These are phyloP conservation scores for Miichthys miiuy DNA, from an alignment of 2,797 vertebrate species.

Conservation along the genomic window DNA sequence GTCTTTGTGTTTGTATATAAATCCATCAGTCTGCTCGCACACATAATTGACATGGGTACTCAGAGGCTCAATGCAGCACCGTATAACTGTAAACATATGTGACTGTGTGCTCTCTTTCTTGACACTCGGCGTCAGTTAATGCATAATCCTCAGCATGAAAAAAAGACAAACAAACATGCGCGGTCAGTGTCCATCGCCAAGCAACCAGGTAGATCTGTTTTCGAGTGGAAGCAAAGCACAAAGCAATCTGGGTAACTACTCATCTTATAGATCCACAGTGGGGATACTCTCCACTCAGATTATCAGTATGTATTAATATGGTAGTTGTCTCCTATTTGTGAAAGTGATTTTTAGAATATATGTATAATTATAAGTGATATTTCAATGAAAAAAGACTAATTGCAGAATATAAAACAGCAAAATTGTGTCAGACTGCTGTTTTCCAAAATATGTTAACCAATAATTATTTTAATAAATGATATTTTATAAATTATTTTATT, in stretches of 20 bases:
- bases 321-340: neutral
- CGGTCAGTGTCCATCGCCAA: conserved; percentile 62
- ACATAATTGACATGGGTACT: conserved; percentile 10
- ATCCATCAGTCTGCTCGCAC: conserved; percentile 14
- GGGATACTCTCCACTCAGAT: conserved; percentile 3
- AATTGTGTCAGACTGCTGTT: neutral
- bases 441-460: neutral
- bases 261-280: conserved; percentile 11
- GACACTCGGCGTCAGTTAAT: conserved; percentile 54
- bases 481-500: neutral
- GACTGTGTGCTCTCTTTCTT: conserved; percentile 40
- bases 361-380: neutral
- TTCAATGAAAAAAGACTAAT: neutral
- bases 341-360: neutral
- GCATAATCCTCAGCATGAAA: conserved; percentile 63
- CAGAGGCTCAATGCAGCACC: conserved; percentile 15
- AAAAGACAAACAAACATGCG: conserved; percentile 58
- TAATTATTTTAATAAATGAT: neutral
- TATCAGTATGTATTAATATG: neutral
- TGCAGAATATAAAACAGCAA: neutral
- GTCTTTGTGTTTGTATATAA: conserved; percentile 24
- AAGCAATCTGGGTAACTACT: conserved; percentile 37
- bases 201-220: conserved; percentile 68
- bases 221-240: conserved; percentile 47
- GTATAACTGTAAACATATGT: conserved; percentile 33